Conservation (phyloP, 2,888 invertebrate genomes). For the Spodoptera littoralis region DNA sequence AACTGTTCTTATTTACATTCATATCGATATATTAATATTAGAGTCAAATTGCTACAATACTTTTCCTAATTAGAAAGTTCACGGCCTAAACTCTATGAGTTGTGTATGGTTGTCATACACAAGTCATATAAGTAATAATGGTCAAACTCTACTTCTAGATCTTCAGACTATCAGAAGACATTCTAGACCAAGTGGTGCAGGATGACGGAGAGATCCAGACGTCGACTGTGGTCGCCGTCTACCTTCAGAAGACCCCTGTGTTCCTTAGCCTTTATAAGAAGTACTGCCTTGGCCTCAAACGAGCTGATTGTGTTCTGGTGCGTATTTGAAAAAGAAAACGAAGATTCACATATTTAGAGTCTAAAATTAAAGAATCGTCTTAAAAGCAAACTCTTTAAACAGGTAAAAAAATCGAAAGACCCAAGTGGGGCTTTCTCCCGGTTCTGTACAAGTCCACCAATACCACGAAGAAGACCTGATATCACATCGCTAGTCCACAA, state of each 20-base stretch:
- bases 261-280: constrained; percentile 94
- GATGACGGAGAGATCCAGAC: constrained; percentile 93
- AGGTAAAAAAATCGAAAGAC: constrained; percentile 92
- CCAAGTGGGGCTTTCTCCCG: constrained; percentile 94
- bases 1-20: too few relatives aligned
- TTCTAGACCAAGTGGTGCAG: constrained; percentile 92
- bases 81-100: neutral
- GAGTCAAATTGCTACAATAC: too few relatives aligned
- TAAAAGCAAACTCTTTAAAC: neutral
- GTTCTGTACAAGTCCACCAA: constrained; percentile 94
- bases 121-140: too few relatives aligned
- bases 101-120: too few relatives aligned
- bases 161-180: constrained; percentile 93
- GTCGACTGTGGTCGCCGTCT: constrained; percentile 91
- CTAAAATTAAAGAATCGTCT: too few relatives aligned
- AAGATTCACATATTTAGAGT: neutral
- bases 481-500: constrained; percentile 95
- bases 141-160: constrained; percentile 80
- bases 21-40: too few relatives aligned
- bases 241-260: constrained; percentile 92
- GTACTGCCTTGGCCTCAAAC: constrained; percentile 95
- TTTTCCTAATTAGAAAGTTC: neutral
- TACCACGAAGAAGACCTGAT: constrained; percentile 94
- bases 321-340: constrained; percentile 42
- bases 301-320: constrained; percentile 95